Base-by-base conservation (phyloP, 2,797 vertebrate species). In the Peromyscus nudipes region DNA sequence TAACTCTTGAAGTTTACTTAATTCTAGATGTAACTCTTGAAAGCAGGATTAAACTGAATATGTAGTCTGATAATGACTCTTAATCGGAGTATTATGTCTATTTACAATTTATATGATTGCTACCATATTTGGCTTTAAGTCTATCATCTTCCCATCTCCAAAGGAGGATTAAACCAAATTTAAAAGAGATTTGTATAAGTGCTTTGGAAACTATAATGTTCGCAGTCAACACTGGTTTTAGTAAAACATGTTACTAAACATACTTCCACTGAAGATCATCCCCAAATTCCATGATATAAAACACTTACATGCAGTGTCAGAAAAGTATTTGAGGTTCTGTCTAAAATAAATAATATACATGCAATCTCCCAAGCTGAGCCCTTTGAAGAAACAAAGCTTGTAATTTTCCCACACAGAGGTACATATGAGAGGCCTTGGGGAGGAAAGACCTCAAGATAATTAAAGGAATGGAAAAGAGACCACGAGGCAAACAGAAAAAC, bases 81-180 rank as follows among this genome's bases (percentile, higher is more conserved):
- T 92, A 88, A 82, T 19, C 73, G 62, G 31, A 90, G 31, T 27
- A 91, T 60, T 27, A 40, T 27, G 3, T 71, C 37, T 88, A 73
- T 52, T 92, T 93, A 84, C 3, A 76, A 94, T 69, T 57, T 75
- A 93, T 62, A 65, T 1, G 25, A 67, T 10, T 23, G 73, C 65
- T 95, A 88, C 84, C 25, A 52, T 79, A 92, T 83, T 77, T 93
- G 90, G 19, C 49, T 76, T 84, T 89, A 95, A 91, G 17, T 83
- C 62, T 85, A 64, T 17, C 52, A 80, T 86, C 43, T 46, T 91
- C 76, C 16, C 34, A 77, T 67, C 31, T 62, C 71, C 71, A 75
- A 76, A 76, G 55, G 19, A 76, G 37, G 86, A 75, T 88, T 75
- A 88, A 46, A 88, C 6, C 65, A 81, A 94, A 89, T 49, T 81